Evolutionary conservation across 2,888 invertebrate species (phyloP), one percentile per base, ranked within the genome.

Genomic region (Sarcophaga caerulescens): DNA sequence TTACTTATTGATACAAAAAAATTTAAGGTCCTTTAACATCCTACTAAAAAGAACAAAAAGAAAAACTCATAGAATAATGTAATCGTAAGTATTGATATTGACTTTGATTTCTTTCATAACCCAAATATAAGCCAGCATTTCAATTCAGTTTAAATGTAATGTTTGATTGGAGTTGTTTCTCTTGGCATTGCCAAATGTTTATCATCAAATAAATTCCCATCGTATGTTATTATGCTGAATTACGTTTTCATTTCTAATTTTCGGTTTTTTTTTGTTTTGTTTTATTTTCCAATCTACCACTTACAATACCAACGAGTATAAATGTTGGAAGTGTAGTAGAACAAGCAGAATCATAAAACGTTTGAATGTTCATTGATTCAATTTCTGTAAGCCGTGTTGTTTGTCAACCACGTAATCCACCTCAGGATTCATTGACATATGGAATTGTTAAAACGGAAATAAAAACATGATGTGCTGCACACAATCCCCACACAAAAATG

Each of bases 331-430:
- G 17, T 52, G 14, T 52, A 17, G 52, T 52, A 52, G 5, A 52
- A 17, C 52, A 52, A 14, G 52, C 12, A 52, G 52, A 52, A 52
- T 52, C 52, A 52, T 65, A 45, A 77, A 85, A 60, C 65, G n/a
- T 65, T 81, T 65, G 47, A 35, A 59, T 70, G 59, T 52, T 79
- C 65, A 81, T 81, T 81, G 69, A 74, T 45, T 81, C 35, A 68
- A 78, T 65, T 74, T 74, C 19, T 45, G 69, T 85, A 85, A 85
- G 74, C 74, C 70, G 12, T 69, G 47, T 23, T 70, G 69, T 59
- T 69, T 74, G 59, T 69, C 81, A 78, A 75, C 69, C 73, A 85
- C 65, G 69, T 81, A 74, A 81, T 81, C 81, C 25, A 65, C 47
- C 63, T 74, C 59, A 59, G 78, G 19, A 81, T 81, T 74, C 81